phyloP scores from a whole-genome alignment of 2,888 invertebrate species.

The Tenodera sinensis region DNA sequence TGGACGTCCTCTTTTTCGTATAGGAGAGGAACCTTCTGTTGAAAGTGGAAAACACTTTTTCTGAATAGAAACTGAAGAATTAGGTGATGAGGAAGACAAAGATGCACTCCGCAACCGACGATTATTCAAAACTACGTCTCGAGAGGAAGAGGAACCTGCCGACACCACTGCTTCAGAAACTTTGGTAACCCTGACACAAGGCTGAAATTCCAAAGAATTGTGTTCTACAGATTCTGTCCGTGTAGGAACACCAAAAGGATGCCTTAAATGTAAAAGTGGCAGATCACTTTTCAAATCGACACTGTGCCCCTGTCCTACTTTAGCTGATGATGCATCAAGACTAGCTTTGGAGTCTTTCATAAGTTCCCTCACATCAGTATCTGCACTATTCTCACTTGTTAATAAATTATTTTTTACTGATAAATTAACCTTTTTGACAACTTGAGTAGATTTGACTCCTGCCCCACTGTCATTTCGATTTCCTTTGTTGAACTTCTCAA shows the following conservation, averaged over 20 bases:
- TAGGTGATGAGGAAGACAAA: slow-evolving; percentile 13
- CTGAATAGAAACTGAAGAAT: not conserved
- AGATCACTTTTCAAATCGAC: not conserved
- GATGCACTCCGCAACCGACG: slow-evolving; percentile 28
- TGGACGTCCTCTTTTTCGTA: slow-evolving; percentile 1
- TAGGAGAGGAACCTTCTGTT: not conserved
- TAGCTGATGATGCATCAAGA: not conserved
- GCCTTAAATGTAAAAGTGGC: not conserved
- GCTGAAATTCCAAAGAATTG: slow-evolving; percentile 16
- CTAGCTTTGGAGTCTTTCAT: not conserved
- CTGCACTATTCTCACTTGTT: not conserved
- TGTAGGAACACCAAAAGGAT: not conserved
- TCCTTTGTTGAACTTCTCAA: not conserved
- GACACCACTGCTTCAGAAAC: not conserved
- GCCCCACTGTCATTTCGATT: not conserved
- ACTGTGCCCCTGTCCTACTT: not conserved
- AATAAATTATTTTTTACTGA: not conserved
- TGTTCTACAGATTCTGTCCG: slow-evolving; percentile 17
- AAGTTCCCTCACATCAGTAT: not conserved
- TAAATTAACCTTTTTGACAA: not conserved
- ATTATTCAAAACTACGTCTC: slow-evolving; percentile 13
- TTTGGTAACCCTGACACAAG: slow-evolving; percentile 24
- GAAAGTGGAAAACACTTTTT: not conserved
- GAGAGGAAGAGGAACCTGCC: not conserved
- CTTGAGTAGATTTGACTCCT: not conserved